Conservation (phyloP, 2,113 vertebrate genomes). For the Caretta caretta region DNA sequence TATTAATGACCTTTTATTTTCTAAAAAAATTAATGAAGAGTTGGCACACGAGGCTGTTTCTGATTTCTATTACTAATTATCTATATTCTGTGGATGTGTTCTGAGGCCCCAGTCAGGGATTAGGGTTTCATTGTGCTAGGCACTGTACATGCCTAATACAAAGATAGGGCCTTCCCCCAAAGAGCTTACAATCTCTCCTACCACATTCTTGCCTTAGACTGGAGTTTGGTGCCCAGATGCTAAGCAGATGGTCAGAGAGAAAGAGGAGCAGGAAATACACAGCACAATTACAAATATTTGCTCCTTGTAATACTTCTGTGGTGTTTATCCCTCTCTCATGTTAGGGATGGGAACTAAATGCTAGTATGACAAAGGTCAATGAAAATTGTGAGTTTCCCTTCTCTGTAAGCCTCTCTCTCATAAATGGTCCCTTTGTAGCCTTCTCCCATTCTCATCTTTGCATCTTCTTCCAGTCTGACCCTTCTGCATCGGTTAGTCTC, state of each 20-base stretch:
- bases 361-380: not conserved
- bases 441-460: not conserved
- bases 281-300: not conserved
- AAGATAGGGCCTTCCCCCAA: not conserved
- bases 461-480: not conserved
- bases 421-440: too few relatives aligned
- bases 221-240: not conserved
- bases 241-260: not conserved
- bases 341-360: not conserved
- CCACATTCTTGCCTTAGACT: not conserved
- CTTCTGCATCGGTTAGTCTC: not conserved
- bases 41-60: not conserved
- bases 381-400: not conserved
- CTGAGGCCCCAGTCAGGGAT: not conserved
- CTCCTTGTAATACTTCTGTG: not conserved
- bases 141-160: not conserved
- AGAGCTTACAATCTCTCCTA: not conserved
- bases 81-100: rapidly evolving
- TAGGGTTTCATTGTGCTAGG: not conserved
- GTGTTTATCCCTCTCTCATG: not conserved
- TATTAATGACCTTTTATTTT: not conserved
- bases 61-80: not conserved
- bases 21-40: not conserved
- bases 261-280: not conserved
- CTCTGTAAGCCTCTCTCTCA: not conserved